Evolutionary conservation across 2,797 vertebrate genomes (phyloP), one percentile per base, ranked within the genome.

Genomic region (Enteromius viviparus): DNA sequence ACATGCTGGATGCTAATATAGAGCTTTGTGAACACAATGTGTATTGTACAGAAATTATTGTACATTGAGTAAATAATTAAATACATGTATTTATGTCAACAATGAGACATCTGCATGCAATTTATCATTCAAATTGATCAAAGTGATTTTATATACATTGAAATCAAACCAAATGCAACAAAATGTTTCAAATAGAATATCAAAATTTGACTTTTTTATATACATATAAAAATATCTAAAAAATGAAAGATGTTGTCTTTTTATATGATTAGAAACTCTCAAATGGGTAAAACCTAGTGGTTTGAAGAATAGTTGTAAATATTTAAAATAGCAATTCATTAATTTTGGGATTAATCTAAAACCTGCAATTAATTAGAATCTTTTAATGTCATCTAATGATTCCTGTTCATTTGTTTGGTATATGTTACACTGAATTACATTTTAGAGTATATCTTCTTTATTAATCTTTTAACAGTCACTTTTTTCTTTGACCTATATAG

Each of bases 1-100:
- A 66, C 42, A 66, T 78, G 45, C 45, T 78, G 65, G 29, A 37
- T 72, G 49, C 32, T 32, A 80, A 84, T 45, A 62, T 42, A 64
- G 65, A 26, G 19, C 14, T 47, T 23, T 34, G 10, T 68, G 14
- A 62, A 62, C 55, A 58, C 21, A 55, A 55, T 4, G 55, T 58
- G 55, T 58, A 11, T 23, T 55, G 53, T 11, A 55, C 9, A 55
- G 53, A 55, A 55, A 55, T 26, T 26, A 58, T 58, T n/a, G n/a
- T n/a, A n/a, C 53, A 23, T 12, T 58, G 1, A 23, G 11, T 58
- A 58, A 58, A 51, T 51, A 51, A 19, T 23, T 23, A n/a, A 23
- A 58, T 11, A 23, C 4, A 12, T 23, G 10, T 23, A 10, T 58
- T 23, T 58, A 58, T 58, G 9, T 23, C 55, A 58, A 23, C 4